These are phyloP conservation scores for Chelonia mydas DNA, from an alignment of 2,797 vertebrate species.

Conservation along the genomic window DNA sequence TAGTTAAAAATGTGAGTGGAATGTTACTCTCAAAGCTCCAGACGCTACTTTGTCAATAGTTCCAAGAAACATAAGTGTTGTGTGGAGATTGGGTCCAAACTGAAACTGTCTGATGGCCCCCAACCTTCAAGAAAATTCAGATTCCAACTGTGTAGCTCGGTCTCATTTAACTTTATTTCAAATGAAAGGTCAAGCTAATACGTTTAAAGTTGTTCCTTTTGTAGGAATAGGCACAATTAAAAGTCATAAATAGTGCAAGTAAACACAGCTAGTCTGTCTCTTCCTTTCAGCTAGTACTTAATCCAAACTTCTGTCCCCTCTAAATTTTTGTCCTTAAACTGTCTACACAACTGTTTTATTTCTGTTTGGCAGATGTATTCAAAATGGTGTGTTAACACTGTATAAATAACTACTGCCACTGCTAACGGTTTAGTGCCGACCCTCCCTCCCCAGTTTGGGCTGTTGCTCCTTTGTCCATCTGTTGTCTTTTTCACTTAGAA, in stretches of 20 bases:
- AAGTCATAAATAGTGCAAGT: neutral
- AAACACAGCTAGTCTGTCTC: neutral
- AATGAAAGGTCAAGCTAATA: rapidly evolving
- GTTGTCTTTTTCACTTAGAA: neutral
- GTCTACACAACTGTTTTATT: neutral
- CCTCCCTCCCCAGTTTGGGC: neutral
- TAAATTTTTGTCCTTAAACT: neutral
- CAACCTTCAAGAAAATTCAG: neutral
- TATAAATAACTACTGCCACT: neutral
- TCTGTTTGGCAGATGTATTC: neutral
- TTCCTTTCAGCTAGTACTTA: neutral
- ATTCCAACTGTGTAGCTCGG: neutral
- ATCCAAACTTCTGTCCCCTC: neutral
- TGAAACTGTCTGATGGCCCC: neutral
- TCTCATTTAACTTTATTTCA: neutral
- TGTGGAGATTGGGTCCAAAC: neutral
- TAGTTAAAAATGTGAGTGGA: neutral
- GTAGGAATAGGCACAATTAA: neutral
- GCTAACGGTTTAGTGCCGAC: neutral
- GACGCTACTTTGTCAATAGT: neutral
- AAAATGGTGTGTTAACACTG: neutral
- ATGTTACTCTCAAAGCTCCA: neutral
- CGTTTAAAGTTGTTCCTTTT: neutral
- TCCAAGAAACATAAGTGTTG: neutral
- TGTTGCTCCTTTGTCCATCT: neutral